Evolutionary conservation across 1,140 invertebrate genomes (phyloP).

Genomic region (Bombyx mandarina): DNA sequence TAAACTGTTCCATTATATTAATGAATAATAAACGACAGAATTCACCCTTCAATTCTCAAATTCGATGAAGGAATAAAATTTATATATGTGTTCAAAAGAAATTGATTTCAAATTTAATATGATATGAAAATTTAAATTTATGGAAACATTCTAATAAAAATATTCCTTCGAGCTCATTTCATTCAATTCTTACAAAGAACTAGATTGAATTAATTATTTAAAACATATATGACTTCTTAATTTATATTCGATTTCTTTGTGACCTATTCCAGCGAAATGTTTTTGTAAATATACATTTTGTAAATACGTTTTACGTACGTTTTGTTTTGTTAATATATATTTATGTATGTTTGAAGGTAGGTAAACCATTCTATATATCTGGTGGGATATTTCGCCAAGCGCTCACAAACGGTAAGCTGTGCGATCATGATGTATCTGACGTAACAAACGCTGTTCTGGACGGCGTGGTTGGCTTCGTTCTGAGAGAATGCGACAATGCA

Average conservation of each 20-base stretch:
- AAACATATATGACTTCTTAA: not conserved
- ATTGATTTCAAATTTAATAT: too few species aligned
- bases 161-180: too few species aligned
- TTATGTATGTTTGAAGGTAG: slow-evolving; percentile 25
- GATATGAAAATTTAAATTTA: too few species aligned
- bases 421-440: slow-evolving; percentile 33
- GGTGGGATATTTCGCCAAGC: slow-evolving; percentile 27
- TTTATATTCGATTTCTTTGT: not conserved
- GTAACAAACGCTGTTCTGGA: slow-evolving; percentile 41
- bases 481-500: slow-evolving; percentile 26
- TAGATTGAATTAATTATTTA: too few species aligned
- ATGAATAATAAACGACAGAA: too few species aligned
- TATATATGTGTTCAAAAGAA: too few species aligned
- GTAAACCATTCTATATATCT: slow-evolving; percentile 40
- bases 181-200: too few species aligned
- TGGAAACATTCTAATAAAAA: too few species aligned
- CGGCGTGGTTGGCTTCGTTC: slow-evolving; percentile 36
- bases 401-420: slow-evolving; percentile 19
- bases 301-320: not conserved
- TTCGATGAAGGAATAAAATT: too few species aligned
- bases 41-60: too few species aligned
- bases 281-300: not conserved
- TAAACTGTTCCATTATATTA: too few species aligned
- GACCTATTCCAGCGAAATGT: not conserved
- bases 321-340: not conserved